Percentiles rank a stretch among this genome's conserved stretches.
phyloP scores from a whole-genome alignment of 2,113 vertebrate genomes.

The Cariama cristata region DNA sequence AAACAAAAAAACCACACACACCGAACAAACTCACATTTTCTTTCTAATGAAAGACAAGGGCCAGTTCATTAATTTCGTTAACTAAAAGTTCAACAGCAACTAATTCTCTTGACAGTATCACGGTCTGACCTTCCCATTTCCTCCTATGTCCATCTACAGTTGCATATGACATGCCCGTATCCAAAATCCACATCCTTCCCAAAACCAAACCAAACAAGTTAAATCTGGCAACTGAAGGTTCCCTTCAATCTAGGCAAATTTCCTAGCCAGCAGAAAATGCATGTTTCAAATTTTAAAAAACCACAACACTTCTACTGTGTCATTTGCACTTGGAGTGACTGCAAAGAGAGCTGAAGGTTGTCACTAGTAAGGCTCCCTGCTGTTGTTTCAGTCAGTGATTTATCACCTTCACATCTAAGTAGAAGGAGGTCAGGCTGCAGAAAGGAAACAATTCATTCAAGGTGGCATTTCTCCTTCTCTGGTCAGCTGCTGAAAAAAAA shows the following conservation, averaged over 20 bases:
- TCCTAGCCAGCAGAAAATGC: background rate
- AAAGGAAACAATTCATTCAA: slow-evolving; percentile 61
- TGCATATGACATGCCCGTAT: background rate
- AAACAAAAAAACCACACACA: background rate
- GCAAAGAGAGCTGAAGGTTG: slow-evolving; percentile 45
- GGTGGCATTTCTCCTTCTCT: slow-evolving; percentile 37
- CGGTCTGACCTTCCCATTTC: background rate
- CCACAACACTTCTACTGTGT: background rate
- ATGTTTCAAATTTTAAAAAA: background rate
- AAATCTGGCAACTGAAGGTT: background rate
- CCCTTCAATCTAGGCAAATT: background rate
- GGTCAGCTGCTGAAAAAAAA: slow-evolving; percentile 4
- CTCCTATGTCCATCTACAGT: background rate
- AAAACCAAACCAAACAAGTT: background rate
- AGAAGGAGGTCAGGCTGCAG: slow-evolving; percentile 51
- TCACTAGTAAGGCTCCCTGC: slow-evolving; percentile 71
- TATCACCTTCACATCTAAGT: slow-evolving; percentile 63
- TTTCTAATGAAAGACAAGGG: background rate
- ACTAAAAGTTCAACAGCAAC: background rate
- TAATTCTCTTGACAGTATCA: background rate
- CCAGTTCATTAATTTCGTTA: background rate
- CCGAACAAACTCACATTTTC: background rate
- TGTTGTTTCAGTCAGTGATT: slow-evolving; percentile 65
- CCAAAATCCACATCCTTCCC: background rate
- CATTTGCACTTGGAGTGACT: slow-evolving; percentile 29